These are phyloP conservation scores for Drosophila mayri DNA, from an alignment of 1,140 invertebrate species.

Conservation along the genomic window DNA sequence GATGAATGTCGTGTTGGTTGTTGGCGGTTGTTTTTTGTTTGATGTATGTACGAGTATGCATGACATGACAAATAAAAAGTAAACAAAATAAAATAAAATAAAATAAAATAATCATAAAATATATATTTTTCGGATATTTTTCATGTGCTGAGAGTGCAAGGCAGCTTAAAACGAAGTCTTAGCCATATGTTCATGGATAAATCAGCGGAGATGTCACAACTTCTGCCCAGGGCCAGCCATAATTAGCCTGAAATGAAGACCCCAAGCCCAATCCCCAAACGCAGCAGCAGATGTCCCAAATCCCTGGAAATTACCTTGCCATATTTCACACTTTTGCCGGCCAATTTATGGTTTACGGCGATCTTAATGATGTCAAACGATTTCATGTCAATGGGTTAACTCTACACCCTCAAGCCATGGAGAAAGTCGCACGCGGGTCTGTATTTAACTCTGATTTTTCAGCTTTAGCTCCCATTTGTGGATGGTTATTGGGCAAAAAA, in stretches of 20 bases:
- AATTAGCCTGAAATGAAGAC: conserved; percentile 48
- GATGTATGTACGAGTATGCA: conserved; percentile 38
- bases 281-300: conserved; percentile 54
- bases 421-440: conserved; percentile 55
- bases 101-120: conserved; percentile 50
- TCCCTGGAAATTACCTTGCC: conserved; percentile 53
- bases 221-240: conserved; percentile 54
- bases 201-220: conserved; percentile 64
- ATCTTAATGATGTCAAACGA: conserved; percentile 68
- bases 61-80: conserved; percentile 47
- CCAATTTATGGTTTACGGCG: conserved; percentile 63
- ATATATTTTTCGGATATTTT: conserved; percentile 15
- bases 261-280: conserved; percentile 1
- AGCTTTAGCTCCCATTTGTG: conserved; percentile 14
- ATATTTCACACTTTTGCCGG: conserved; percentile 78
- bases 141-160: conserved; percentile 44
- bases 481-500: conserved; percentile 49
- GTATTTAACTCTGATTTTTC: conserved; percentile 19
- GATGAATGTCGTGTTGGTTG: conserved; percentile 52
- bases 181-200: conserved; percentile 24
- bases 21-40: conserved; percentile 42
- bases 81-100: conserved; percentile 60
- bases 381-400: conserved; percentile 71
- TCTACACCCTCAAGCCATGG: conserved; percentile 67
- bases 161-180: conserved; percentile 28